These are phyloP conservation scores for Enteromius trimaculatus DNA, from an alignment of 2,797 vertebrate genomes.

Conservation along the genomic window DNA sequence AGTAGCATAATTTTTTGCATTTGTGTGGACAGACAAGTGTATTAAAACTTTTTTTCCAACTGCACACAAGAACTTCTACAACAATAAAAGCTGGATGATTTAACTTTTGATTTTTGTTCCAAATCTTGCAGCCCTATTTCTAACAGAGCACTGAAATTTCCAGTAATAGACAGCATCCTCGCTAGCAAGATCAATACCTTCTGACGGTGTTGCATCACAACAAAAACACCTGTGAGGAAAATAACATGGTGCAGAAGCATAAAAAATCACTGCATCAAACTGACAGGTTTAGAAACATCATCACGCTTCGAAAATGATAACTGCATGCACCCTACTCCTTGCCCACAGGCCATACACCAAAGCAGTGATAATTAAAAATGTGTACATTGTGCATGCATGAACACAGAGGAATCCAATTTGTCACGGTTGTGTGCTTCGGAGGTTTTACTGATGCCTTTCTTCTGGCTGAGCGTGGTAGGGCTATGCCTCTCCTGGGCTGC, in stretches of 20 bases:
- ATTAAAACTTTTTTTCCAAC: neutral
- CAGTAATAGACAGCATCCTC: neutral
- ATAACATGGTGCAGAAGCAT: constrained; percentile 31
- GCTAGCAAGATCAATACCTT: constrained; percentile 22
- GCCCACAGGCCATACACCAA: constrained; percentile 64
- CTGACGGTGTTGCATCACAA: neutral
- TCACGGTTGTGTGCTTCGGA: constrained; percentile 52
- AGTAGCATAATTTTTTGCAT: neutral
- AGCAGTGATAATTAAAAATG: constrained; percentile 66
- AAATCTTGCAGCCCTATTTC: neutral
- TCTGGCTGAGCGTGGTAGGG: neutral
- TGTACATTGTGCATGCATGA: constrained; percentile 53
- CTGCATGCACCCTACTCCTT: constrained; percentile 57
- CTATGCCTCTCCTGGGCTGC: constrained; percentile 22
- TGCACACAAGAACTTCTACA: neutral
- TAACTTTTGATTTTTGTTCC: neutral
- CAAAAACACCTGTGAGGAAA: constrained; percentile 68
- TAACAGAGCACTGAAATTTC: neutral
- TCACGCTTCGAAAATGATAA: constrained; percentile 69
- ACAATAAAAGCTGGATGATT: neutral
- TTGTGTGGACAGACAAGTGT: neutral
- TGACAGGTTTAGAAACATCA: constrained; percentile 69
- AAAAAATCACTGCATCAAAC: constrained; percentile 63
- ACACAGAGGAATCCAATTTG: constrained; percentile 58
- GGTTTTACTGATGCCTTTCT: constrained; percentile 21